These are phyloP conservation scores for Kryptolebias ocellatus DNA, from an alignment of 2,797 vertebrate genomes.

Conservation along the genomic window DNA sequence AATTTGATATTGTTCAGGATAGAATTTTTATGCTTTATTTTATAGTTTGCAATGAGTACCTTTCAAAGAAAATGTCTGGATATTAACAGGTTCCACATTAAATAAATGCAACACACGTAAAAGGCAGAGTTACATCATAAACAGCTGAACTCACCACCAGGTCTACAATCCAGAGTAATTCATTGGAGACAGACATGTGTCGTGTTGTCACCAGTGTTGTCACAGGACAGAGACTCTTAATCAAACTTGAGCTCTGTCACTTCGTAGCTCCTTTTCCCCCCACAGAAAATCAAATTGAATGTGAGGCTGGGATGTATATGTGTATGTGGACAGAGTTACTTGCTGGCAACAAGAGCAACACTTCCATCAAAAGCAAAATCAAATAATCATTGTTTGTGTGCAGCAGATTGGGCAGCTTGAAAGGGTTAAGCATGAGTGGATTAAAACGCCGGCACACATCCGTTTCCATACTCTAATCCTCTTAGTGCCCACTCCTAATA, in stretches of 20 bases:
- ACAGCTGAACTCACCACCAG: conserved; percentile 56
- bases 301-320: conserved; percentile 17
- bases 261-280: conserved; percentile 28
- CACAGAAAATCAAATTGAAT: conserved; percentile 48
- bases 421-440: conserved; percentile 84
- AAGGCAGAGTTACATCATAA: background rate
- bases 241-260: conserved; percentile 67
- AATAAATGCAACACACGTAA: background rate
- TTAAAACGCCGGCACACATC: conserved; percentile 81
- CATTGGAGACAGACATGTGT: conserved; percentile 45
- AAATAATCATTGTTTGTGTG: conserved; percentile 73
- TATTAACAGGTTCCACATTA: background rate
- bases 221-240: conserved; percentile 72
- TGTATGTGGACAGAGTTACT: conserved; percentile 16
- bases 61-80: background rate
- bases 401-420: conserved; percentile 73
- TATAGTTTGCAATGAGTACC: too few species aligned
- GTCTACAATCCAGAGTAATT: conserved; percentile 67
- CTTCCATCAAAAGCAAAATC: conserved; percentile 52
- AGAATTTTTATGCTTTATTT: too few species aligned
- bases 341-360: conserved; percentile 53
- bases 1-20: too few species aligned
- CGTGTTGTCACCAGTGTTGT: conserved; percentile 60
- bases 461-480: conserved; percentile 85
- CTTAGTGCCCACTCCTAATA: conserved; percentile 84